Percentiles rank a stretch among this genome's conserved stretches.
Evolutionary conservation across 2,888 invertebrate species (phyloP).

Genomic region (Drosophila subsilvestris): DNA sequence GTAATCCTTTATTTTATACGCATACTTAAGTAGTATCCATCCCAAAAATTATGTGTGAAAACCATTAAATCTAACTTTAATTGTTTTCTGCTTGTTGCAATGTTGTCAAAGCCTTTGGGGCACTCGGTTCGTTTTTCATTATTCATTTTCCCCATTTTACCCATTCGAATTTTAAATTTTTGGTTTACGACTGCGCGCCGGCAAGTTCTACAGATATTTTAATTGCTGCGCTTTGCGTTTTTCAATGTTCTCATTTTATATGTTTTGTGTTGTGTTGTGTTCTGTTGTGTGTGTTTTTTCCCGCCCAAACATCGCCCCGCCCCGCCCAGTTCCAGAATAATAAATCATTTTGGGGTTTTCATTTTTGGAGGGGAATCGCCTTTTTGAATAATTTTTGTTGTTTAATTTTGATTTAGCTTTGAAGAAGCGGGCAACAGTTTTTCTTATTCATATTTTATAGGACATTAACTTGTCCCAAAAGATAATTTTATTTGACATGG

Average conservation of each 20-base stretch:
- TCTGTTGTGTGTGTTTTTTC: slow-evolving; percentile 18
- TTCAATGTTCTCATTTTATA: slow-evolving; percentile 54
- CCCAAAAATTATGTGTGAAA: slow-evolving; percentile 71
- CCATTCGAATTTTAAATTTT: slow-evolving; percentile 43
- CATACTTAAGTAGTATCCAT: slow-evolving; percentile 20
- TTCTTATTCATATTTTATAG: slow-evolving; percentile 44
- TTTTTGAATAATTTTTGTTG: slow-evolving; percentile 49
- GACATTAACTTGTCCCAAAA: slow-evolving; percentile 65
- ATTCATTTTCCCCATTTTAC: slow-evolving; percentile 11
- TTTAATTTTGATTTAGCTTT: slow-evolving; percentile 59
- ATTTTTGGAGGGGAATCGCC: slow-evolving; percentile 5
- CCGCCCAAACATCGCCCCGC: slow-evolving; percentile 34
- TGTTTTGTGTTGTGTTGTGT: slow-evolving; percentile 20
- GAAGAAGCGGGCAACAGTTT: slow-evolving; percentile 17
- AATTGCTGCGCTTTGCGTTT: slow-evolving; percentile 68
- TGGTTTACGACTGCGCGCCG: slow-evolving; percentile 53
- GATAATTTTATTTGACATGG: slow-evolving; percentile 54
- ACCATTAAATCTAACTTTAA: slow-evolving; percentile 60
- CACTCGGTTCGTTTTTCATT: slow-evolving; percentile 17
- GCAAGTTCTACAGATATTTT: slow-evolving; percentile 72
- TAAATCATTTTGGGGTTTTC: slow-evolving; percentile 26
- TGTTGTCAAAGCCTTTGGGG: slow-evolving; percentile 58
- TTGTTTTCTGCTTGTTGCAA: slow-evolving; percentile 40
- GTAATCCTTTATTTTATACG: slow-evolving; percentile 71
- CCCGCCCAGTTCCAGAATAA: slow-evolving; percentile 29